A percentile compares a stretch with the other conserved stretches of the same genome.
Conservation (phyloP, 2,113 vertebrate species). For the Etia nguti region DNA sequence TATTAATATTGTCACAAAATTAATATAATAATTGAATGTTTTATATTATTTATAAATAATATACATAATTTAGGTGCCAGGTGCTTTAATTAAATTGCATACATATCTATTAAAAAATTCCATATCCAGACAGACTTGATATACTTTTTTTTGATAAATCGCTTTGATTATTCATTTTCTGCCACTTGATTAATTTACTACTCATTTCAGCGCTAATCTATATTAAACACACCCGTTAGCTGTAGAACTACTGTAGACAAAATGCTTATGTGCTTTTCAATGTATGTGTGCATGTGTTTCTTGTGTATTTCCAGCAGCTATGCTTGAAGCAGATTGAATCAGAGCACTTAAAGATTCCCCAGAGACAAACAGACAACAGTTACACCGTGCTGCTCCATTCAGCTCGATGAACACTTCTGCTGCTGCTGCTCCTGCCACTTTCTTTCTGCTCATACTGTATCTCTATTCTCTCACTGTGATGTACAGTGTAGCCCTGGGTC, state of each 20-base stretch:
- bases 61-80: not conserved
- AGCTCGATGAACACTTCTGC: not conserved
- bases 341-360: slow-evolving; percentile 22
- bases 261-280: not conserved
- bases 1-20: not conserved
- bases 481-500: not conserved
- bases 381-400: not conserved
- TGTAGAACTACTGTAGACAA: not conserved
- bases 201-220: not conserved
- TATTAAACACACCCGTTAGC: not conserved
- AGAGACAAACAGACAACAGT: slow-evolving; percentile 13
- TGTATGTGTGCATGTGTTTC: not conserved
- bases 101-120: not conserved
- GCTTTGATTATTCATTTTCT: not conserved
- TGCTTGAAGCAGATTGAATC: slow-evolving; percentile 12
- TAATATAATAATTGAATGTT: not conserved
- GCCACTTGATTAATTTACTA: not conserved
- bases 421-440: not conserved
- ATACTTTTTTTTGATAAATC: not conserved
- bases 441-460: not conserved
- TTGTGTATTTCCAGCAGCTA: not conserved
- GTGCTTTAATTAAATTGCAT: not conserved
- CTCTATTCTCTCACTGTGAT: not conserved
- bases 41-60: not conserved
- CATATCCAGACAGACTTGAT: not conserved